phyloP scores from a whole-genome alignment of 1,140 invertebrate species.

The Heliconius melpomene region DNA sequence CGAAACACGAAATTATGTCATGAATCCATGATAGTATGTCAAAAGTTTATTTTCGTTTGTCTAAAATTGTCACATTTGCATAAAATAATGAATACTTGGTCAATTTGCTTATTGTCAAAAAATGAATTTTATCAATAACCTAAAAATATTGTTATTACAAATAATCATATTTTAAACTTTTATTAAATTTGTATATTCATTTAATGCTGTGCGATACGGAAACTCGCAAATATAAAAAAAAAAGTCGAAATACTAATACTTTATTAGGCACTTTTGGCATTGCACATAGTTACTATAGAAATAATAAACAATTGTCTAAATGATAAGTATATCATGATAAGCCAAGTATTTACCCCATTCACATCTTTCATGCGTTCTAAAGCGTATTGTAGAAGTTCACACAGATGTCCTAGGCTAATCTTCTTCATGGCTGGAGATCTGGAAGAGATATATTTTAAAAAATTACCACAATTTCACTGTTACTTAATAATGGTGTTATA shows the following conservation, averaged over 20 bases:
- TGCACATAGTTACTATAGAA: neutral
- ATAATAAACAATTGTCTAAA: neutral
- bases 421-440: constrained; percentile 88
- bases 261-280: neutral
- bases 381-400: constrained; percentile 88
- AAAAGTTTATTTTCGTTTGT: neutral
- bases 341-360: constrained; percentile 83
- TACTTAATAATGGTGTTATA: neutral
- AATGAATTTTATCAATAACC: neutral
- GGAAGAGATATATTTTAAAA: constrained; percentile 46
- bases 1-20: neutral
- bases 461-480: neutral
- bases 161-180: neutral
- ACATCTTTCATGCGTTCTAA: constrained; percentile 87
- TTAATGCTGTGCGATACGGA: neutral
- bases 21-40: neutral
- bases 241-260: neutral
- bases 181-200: neutral
- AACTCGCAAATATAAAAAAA: neutral
- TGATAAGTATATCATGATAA: neutral
- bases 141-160: neutral
- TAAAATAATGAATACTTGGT: neutral
- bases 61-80: neutral
- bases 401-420: constrained; percentile 87
- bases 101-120: neutral